Evolutionary conservation across 2,888 invertebrate species (phyloP).

Genomic region (Ferdinandea cuprea): DNA sequence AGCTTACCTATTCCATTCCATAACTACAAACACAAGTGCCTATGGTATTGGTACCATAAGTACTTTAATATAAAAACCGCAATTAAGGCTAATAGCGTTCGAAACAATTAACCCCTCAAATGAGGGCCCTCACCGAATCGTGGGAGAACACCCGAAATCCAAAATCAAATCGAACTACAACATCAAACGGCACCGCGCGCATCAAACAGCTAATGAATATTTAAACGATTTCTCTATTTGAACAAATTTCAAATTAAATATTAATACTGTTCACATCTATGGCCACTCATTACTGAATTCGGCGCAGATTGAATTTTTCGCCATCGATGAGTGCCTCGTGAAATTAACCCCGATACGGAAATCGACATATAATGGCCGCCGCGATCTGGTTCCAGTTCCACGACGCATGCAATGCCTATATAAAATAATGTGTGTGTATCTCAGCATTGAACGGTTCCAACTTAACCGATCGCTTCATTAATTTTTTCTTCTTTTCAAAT

Average conservation of each 20-base stretch:
- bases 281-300: conserved; percentile 38
- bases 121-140: conserved; percentile 22
- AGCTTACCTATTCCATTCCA: too few species aligned
- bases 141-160: conserved; percentile 6
- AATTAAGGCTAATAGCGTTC: conserved; percentile 25
- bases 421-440: not conserved
- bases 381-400: not conserved
- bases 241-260: conserved; percentile 27
- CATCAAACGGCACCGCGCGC: conserved; percentile 25
- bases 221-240: conserved; percentile 41
- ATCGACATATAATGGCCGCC: conserved; percentile 63
- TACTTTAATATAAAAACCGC: not conserved
- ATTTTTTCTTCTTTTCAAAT: conserved; percentile 25
- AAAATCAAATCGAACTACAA: conserved; percentile 17
- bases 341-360: conserved; percentile 55
- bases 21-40: too few species aligned
- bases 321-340: conserved; percentile 15
- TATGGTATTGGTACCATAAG: too few species aligned
- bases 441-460: conserved; percentile 22
- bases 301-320: conserved; percentile 18
- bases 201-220: conserved; percentile 49
- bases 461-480: conserved; percentile 65
- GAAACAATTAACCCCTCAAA: conserved; percentile 15
- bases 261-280: conserved; percentile 14
- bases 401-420: not conserved